Conservation (phyloP, 2,888 invertebrate species). For the Vanessa cardui region DNA sequence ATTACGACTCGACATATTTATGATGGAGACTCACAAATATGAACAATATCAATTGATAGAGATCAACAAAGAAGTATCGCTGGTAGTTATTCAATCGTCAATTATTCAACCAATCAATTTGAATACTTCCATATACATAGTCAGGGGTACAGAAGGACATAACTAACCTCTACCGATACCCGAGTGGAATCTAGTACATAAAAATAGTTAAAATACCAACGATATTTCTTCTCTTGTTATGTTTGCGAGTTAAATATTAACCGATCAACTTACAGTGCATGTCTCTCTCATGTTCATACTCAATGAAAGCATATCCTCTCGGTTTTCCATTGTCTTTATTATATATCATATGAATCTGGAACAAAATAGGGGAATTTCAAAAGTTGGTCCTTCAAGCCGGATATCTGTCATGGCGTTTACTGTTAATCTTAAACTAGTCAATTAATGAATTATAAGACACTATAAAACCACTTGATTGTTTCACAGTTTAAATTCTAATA, state of each 20-base stretch:
- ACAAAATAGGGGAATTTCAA: neutral
- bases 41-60: neutral
- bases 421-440: no score
- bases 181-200: no score
- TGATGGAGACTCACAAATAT: neutral
- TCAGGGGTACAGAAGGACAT: no score
- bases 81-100: no score
- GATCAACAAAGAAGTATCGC: neutral
- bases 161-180: no score
- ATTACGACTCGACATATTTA: conserved; percentile 19
- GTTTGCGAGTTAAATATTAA: conserved; percentile 34
- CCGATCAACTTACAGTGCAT: conserved; percentile 97
- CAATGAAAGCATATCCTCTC: conserved; percentile 99
- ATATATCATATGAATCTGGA: conserved; percentile 93
- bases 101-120: no score
- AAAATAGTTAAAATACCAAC: neutral
- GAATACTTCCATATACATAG: no score
- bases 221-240: conserved; percentile 7
- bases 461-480: no score
- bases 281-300: conserved; percentile 99
- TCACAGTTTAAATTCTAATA: no score
- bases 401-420: no score
- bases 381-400: neutral
- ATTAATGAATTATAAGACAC: no score
- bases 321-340: conserved; percentile 95